Evolutionary conservation across 2,888 invertebrate genomes (phyloP), one percentile per base, ranked within the genome.

Genomic region (Idaea biselata): DNA sequence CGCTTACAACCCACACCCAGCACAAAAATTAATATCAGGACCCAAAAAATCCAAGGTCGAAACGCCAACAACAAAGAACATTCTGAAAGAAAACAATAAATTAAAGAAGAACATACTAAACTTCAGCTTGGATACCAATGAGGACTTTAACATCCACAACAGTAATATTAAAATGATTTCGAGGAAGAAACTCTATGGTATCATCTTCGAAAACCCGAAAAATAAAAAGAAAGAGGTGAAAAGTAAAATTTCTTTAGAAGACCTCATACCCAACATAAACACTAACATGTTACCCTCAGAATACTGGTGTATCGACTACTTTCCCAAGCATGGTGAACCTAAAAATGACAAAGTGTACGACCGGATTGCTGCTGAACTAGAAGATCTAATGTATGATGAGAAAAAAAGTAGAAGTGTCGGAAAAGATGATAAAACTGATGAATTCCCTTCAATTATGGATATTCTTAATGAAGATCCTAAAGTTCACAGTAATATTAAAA

Each of bases 391-490:
- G 93, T 87, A 84, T 64, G 91, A 82, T 80, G 88, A 89, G 61
- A 89, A 88, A 72, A 72, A 74, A 59, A 66, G 64, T 25, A 83
- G 79, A 57, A 62, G 71, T 60, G 82, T 81, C n/a, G 80, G 69
- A 32, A 88, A 87, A 59, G 88, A 90, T 69, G 84, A 84, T 32
- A 81, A 81, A 73, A 77, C 77, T 58, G 91, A 92, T 77, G 92
- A 92, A 56, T 93, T 91, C 70, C 92, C 92, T 59, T 92, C 92
- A n/a, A 92, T 93, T 65, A 87, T 92, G 87, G 92, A 93, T 63
- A 91, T 92, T 65, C 78, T 92, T n/a, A 91, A 80, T 73, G 79
- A 84, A 64, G 87, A 84, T 70, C 73, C 80, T 64, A 83, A 78
- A 76, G 76, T 72, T 16, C 18, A 18, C 14, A 56, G 17, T 59